These are phyloP conservation scores for Macroramphosus scolopax DNA, from an alignment of 2,797 vertebrate genomes.

Conservation along the genomic window DNA sequence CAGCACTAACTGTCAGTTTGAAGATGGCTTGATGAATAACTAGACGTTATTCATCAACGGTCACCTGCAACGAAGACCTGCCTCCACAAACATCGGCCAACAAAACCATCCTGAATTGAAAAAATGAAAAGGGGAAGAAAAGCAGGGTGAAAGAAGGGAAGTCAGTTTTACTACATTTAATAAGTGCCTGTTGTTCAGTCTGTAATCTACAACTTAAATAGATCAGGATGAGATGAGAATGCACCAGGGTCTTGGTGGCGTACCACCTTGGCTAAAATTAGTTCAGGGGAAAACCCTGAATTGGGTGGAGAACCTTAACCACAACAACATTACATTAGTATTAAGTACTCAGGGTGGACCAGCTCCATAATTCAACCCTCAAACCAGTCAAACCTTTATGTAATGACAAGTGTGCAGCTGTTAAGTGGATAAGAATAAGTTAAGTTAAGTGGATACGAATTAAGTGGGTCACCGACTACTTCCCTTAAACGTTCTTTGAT, in stretches of 20 bases:
- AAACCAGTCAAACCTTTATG: background rate
- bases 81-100: too few species aligned
- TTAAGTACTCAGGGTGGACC: constrained; percentile 2
- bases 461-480: background rate
- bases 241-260: constrained; percentile 13
- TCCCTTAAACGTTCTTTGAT: background rate
- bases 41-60: too few species aligned
- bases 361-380: constrained; percentile 5
- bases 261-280: constrained; percentile 15
- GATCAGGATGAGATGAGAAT: constrained; percentile 5
- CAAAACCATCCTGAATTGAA: background rate
- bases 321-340: constrained; percentile 21
- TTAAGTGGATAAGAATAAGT: too few species aligned
- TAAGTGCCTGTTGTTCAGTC: background rate
- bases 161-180: background rate
- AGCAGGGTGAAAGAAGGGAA: too few species aligned
- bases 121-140: constrained; percentile 5
- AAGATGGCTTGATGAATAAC: too few species aligned
- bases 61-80: too few species aligned
- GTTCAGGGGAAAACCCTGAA: constrained; percentile 19
- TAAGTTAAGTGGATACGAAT: too few species aligned
- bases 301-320: constrained; percentile 17
- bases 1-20: background rate
- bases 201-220: constrained; percentile 4
- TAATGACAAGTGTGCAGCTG: background rate